These are phyloP conservation scores for Ailurus styani DNA, from an alignment of 2,113 vertebrate species.

Conservation along the genomic window DNA sequence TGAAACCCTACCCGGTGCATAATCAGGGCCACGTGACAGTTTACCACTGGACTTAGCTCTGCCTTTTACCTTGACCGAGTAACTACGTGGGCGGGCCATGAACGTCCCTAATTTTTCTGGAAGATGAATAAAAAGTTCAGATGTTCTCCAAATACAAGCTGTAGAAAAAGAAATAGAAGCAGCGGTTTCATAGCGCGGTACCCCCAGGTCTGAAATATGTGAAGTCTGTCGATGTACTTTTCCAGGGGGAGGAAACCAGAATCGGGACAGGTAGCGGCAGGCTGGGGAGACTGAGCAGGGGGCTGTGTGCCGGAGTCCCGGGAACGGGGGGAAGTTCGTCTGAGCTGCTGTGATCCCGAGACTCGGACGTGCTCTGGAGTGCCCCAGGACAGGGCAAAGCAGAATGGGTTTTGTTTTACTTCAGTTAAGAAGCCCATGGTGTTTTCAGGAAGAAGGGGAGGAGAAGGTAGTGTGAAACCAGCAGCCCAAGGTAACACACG, in stretches of 20 bases:
- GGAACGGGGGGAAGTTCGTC: background rate
- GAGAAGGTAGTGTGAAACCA: background rate
- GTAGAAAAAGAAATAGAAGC: background rate
- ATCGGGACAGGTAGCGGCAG: background rate
- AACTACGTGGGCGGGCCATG: background rate
- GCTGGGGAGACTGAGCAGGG: background rate
- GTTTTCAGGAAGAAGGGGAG: conserved; percentile 4
- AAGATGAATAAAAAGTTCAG: background rate
- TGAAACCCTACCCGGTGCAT: background rate
- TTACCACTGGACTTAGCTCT: background rate
- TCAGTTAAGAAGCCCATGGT: background rate
- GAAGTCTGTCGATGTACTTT: background rate
- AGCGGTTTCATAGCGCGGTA: background rate
- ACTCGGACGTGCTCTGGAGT: background rate
- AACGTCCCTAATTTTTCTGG: background rate
- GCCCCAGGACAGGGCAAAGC: background rate
- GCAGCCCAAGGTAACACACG: background rate
- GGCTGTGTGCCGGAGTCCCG: background rate
- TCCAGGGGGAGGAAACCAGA: background rate
- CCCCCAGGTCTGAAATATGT: background rate
- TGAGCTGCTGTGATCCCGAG: background rate
- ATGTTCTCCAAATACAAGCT: background rate
- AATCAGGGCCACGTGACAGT: background rate
- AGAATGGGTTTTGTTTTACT: background rate
- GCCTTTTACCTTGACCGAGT: background rate